Evolutionary conservation across 2,888 invertebrate genomes (phyloP).

Genomic region (Hoplodrina blanda): DNA sequence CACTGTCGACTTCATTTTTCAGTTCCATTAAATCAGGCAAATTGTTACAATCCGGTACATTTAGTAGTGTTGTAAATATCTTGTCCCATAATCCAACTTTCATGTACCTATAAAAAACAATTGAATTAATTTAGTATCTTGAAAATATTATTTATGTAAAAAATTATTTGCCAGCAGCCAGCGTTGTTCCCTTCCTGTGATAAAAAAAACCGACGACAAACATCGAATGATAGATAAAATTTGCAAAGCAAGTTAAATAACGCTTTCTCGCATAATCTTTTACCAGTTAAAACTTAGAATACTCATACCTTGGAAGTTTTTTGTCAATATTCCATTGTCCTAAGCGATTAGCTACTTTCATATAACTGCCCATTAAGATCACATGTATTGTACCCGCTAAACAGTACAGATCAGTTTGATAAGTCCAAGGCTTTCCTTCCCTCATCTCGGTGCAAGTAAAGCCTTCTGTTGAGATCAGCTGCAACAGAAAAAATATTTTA

Average conservation of each 20-base stretch:
- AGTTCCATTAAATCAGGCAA: conserved; percentile 93
- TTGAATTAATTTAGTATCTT: not conserved
- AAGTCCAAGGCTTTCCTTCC: conserved; percentile 97
- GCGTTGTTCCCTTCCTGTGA: not conserved
- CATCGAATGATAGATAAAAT: not conserved
- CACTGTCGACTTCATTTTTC: conserved; percentile 86
- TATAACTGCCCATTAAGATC: conserved; percentile 96
- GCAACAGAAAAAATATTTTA: conserved; percentile 61
- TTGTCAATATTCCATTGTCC: conserved; percentile 93
- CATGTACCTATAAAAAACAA: conserved; percentile 90
- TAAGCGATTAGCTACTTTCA: conserved; percentile 93
- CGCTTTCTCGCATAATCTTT: not conserved
- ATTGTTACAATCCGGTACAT: conserved; percentile 94
- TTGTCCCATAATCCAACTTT: conserved; percentile 94
- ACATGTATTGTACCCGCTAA: conserved; percentile 97
- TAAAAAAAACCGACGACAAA: not conserved
- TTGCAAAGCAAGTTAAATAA: not conserved
- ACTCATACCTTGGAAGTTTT: conserved; percentile 92
- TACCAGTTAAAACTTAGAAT: not conserved
- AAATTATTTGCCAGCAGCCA: not conserved
- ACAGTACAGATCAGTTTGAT: conserved; percentile 97
- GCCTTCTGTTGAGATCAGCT: conserved; percentile 94
- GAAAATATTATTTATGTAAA: not conserved
- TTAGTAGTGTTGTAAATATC: conserved; percentile 95
- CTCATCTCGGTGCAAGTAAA: conserved; percentile 97